These are phyloP conservation scores for Pantelozetes paolii DNA, from an alignment of 2,888 invertebrate species.

Conservation along the genomic window DNA sequence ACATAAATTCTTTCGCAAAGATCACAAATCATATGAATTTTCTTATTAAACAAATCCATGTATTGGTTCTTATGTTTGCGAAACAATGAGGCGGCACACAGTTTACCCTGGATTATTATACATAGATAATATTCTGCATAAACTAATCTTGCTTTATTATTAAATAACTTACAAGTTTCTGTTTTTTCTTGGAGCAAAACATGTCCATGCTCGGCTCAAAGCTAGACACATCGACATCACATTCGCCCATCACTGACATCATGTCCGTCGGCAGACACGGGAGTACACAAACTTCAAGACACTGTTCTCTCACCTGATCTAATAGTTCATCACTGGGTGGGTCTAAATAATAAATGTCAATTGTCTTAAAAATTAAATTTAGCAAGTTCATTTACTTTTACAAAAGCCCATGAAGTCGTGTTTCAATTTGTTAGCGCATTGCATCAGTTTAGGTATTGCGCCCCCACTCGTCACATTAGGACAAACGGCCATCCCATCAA, in stretches of 20 bases:
- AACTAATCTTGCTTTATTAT: too few species aligned
- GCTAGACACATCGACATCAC: neutral
- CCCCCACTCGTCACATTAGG: neutral
- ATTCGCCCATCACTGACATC: neutral
- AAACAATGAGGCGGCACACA: neutral
- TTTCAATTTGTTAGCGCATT: constrained; percentile 24
- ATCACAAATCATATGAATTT: neutral
- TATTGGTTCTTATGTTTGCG: neutral
- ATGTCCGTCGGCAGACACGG: neutral
- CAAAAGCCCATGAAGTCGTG: constrained; percentile 2
- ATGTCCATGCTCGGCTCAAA: neutral
- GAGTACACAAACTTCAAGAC: neutral
- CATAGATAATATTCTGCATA: too few species aligned
- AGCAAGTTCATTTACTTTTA: neutral
- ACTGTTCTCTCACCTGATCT: neutral
- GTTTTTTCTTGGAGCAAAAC: constrained; percentile 13
- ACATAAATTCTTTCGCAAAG: neutral
- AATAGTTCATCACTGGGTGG: neutral
- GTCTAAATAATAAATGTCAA: neutral
- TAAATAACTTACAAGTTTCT: neutral
- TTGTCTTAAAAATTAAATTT: neutral
- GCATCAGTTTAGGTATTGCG: constrained; percentile 14
- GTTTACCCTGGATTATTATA: neutral
- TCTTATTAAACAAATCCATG: constrained; percentile 22
- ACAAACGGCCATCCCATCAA: neutral